Base-by-base conservation (phyloP, 2,797 vertebrate species). In the Megalops cyprinoides region DNA sequence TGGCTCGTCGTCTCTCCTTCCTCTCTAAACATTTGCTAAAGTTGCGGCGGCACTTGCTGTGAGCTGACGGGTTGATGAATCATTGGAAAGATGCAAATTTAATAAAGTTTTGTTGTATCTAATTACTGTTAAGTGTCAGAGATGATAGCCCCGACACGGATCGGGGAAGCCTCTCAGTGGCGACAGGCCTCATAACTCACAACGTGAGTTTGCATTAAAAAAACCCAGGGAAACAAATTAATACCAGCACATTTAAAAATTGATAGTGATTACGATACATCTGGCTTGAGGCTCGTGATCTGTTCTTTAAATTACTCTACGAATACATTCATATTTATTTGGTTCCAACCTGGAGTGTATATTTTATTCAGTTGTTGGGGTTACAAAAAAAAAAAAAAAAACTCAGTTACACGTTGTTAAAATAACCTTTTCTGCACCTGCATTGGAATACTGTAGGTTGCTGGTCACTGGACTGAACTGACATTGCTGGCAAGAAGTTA, bases 21-120 rank as follows among this genome's bases (percentile, higher is more conserved):
- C 51, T 37, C 58, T 65, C 42, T 39, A 42, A 78, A 48, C 77
- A 78, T 84, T 86, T 87, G 87, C 87, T 77, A 87, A 28, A 71
- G 83, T 79, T 84, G 62, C 23, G 31, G 82, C 77, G 83, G 85
- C 82, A 1, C 88, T 84, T 23, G 80, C 88, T 87, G 89, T 37
- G 84, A 84, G 75, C 83, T 91, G 92, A 91, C 91, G 92, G 87
- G 85, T 87, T 92, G 92, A 93, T 89, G 90, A 90, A 92, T 92
- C 90, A 82, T 69, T 1, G 80, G 84, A 91, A 87, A 87, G 86
- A 81, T 53, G 12, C 82, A 86, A 89, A 91, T 92, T 87, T 90
- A 89, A 90, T 91, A 83, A 89, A 84, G 85, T 88, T 82, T 91
- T 90, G 88, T 42, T 89, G 82, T 86, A 88, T 91, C 87, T 88